These are phyloP conservation scores for Apis mellifera DNA, from an alignment of 1,140 invertebrate species.

Conservation along the genomic window Amel_HAv3.1 CM009932.2:3942001-3942500, in stretches of 20 bases:
- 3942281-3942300: constrained; percentile 22
- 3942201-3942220: constrained; percentile 37
- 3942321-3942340: constrained; percentile 29
- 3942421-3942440: constrained; percentile 47
- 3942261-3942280: constrained; percentile 29
- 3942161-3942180: constrained; percentile 4
- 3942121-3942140: constrained; percentile 29
- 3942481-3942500: constrained; percentile 2
- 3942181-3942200: neutral
- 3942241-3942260: constrained; percentile 41
- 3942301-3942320: constrained; percentile 41
- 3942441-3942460: constrained; percentile 49
- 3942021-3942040: constrained; percentile 44
- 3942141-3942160: constrained; percentile 12
- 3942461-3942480: constrained; percentile 40
- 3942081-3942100: constrained; percentile 28
- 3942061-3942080: constrained; percentile 39
- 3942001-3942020: constrained; percentile 52
- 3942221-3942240: constrained; percentile 37
- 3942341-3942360: constrained; percentile 36
- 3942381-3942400: constrained; percentile 19
- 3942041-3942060: constrained; percentile 43
- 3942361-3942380: constrained; percentile 30
- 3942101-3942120: constrained; percentile 41
- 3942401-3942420: constrained; percentile 41